Evolutionary conservation across 2,113 vertebrate species (phyloP).

Genomic region (Oreamnos americanus): DNA sequence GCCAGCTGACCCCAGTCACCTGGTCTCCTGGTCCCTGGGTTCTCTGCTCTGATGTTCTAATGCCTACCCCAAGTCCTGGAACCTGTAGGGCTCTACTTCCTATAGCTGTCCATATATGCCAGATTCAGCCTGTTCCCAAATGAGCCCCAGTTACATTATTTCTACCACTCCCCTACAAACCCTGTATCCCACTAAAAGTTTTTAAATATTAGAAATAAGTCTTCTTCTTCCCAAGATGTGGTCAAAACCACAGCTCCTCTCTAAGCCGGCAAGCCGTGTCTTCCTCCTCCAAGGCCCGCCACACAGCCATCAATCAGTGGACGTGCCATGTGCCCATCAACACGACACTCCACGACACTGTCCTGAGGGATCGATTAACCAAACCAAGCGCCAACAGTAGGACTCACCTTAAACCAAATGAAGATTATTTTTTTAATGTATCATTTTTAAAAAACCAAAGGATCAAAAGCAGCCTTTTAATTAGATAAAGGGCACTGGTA

Average conservation of each 20-base stretch:
- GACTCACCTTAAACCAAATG: background rate
- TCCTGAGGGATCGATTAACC: background rate
- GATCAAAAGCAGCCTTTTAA: background rate
- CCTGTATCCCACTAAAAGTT: background rate
- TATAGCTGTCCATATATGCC: background rate
- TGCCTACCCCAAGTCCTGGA: background rate
- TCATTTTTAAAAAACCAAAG: background rate
- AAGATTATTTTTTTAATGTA: background rate
- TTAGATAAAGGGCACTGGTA: background rate
- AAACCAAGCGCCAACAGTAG: background rate
- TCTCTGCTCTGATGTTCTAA: background rate
- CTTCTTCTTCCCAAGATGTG: background rate
- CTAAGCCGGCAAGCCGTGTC: background rate
- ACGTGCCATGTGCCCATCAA: rapidly evolving
- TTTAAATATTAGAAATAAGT: background rate
- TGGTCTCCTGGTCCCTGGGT: background rate
- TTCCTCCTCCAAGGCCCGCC: background rate
- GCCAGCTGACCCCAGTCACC: background rate
- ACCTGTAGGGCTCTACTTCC: background rate
- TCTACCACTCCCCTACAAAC: background rate
- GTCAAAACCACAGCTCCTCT: background rate
- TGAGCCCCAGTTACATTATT: background rate
- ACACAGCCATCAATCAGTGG: background rate
- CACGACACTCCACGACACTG: too few species aligned
- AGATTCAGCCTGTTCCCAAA: background rate